phyloP scores from a whole-genome alignment of 1,140 invertebrate species.

The Doryteuthis pealeii region DNA sequence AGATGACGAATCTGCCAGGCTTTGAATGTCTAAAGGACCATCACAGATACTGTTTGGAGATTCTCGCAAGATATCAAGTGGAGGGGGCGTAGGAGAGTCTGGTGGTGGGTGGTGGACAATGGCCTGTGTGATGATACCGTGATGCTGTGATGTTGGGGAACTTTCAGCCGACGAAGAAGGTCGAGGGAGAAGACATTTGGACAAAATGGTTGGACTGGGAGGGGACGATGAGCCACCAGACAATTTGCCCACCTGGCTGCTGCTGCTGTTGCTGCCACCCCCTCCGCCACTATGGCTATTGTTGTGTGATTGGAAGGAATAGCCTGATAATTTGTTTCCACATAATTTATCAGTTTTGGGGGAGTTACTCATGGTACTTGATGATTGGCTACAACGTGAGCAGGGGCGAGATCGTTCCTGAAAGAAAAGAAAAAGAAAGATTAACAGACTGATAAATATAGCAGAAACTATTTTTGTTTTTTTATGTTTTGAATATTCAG shows the following conservation, averaged over 20 bases:
- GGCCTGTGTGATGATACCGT: conserved; percentile 31
- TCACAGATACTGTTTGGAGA: background rate
- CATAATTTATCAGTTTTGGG: conserved; percentile 36
- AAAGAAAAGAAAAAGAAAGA: conserved; percentile 14
- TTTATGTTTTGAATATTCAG: no score
- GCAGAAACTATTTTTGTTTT: no score
- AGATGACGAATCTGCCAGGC: background rate
- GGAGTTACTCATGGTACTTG: conserved; percentile 50
- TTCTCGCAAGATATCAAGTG: background rate
- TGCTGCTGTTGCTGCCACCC: conserved; percentile 11
- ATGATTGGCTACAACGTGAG: conserved; percentile 54
- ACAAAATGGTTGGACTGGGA: conserved; percentile 11
- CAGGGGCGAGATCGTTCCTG: conserved; percentile 50
- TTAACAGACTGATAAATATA: background rate
- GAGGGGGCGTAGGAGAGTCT: background rate
- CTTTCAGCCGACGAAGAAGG: conserved; percentile 13
- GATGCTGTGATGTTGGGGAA: conserved; percentile 14
- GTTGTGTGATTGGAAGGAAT: conserved; percentile 22
- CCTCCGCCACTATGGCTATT: conserved; percentile 21
- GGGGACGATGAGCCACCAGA: conserved; percentile 19
- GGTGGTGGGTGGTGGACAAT: conserved; percentile 25
- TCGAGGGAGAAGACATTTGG: conserved; percentile 13
- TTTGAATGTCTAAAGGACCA: background rate
- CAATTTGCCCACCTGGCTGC: background rate
- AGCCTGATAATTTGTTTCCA: conserved; percentile 12